Evolutionary conservation across 2,797 vertebrate genomes (phyloP), one percentile per base, ranked within the genome.

Genomic region (Sphaeramia orbicularis): DNA sequence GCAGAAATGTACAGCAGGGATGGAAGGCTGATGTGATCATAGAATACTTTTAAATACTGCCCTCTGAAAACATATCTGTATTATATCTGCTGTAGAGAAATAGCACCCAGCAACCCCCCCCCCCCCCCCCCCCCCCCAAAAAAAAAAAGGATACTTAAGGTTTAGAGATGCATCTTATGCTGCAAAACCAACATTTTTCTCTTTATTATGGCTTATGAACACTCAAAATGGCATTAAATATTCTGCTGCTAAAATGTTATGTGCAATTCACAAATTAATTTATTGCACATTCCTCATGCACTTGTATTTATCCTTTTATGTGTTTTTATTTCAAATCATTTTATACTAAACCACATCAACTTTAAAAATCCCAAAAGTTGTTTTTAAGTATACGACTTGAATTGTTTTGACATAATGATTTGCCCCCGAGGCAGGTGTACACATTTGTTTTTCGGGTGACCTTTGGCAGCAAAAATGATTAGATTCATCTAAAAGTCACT

Each of bases 211-310:
- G 19, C 38, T 47, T 62, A 35, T 71, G 35, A 58, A 60, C 54
- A 58, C 64, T 66, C 12, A 27, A 54, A 37, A 54, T 36, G 8
- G 14, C 54, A 60, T 58, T 47, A 21, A 10, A 68, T 14, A 24
- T 48, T 32, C 27, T 15, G 12, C 27, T 15, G 12, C 67, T 51
- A 7, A 4, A 42, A 2, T n/a, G 10, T 27, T 19, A 66, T 19
- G 37, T 16, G 2, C 21, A n/a, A 63, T 61, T 68, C 15, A 52
- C 21, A 0, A 44, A 62, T 49, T 6, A 41, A 37, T 47, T 49
- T 6, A 41, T 37, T 47, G 65, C 42, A 81, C 52, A 71, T 69
- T 81, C 55, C 58, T 76, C 57, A 71, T 86, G 76, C 64, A 63
- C 5, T 42, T 19, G 52, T 55, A 24, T 65, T 58, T 10, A 18